These are phyloP conservation scores for Argya squamiceps DNA, from an alignment of 2,797 vertebrate species.

Conservation along the genomic window DNA sequence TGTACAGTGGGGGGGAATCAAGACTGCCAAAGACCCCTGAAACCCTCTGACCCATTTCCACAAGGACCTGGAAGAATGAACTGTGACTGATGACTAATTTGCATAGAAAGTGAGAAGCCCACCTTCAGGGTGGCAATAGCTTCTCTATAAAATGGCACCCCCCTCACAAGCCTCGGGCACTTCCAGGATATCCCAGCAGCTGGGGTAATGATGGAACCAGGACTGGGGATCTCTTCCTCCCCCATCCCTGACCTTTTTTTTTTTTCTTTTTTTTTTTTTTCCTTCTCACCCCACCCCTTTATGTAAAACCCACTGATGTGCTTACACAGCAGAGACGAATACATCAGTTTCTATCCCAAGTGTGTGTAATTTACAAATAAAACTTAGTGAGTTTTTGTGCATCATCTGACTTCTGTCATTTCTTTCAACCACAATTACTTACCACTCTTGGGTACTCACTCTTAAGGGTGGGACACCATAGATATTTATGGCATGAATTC, in stretches of 20 bases:
- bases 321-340: background rate
- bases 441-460: background rate
- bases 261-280: background rate
- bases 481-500: background rate
- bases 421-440: background rate
- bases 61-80: background rate
- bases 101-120: background rate
- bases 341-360: background rate
- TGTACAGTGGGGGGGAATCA: fast-evolving
- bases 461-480: background rate
- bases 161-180: fast-evolving
- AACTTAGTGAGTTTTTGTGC: background rate
- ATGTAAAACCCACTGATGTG: background rate
- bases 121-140: background rate
- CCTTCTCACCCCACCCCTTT: background rate
- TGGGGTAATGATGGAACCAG: background rate
- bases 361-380: background rate
- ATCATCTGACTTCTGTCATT: background rate
- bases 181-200: background rate
- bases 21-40: fast-evolving
- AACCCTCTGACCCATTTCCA: background rate
- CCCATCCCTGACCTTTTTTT: fast-evolving
- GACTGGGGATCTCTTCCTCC: background rate
- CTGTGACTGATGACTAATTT: background rate
- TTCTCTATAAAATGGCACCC: background rate